A percentile compares a stretch with the other conserved stretches of the same genome.
Evolutionary conservation across 2,113 vertebrate species (phyloP).

Genomic region (Brevimyrus niger): DNA sequence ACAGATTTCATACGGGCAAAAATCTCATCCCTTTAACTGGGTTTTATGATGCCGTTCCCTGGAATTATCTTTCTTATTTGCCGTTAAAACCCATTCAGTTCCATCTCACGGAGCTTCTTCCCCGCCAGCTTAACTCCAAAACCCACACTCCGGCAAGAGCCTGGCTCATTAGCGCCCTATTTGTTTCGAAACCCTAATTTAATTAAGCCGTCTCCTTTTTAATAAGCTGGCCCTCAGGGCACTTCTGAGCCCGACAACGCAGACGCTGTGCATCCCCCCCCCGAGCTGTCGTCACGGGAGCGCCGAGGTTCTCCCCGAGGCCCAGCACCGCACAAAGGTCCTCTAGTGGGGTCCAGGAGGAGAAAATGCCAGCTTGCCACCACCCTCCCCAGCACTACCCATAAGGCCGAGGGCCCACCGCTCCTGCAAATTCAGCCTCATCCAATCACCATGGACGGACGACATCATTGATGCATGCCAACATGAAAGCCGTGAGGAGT

Average conservation of each 20-base stretch:
- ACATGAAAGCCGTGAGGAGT: neutral
- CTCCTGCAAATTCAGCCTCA: neutral
- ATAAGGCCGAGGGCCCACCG: neutral
- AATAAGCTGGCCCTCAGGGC: slow-evolving; percentile 11
- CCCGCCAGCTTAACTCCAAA: neutral
- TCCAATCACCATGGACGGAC: neutral
- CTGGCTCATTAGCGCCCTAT: slow-evolving; percentile 13
- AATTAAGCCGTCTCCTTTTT: slow-evolving; percentile 16
- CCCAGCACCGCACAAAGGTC: neutral
- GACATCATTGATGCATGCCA: neutral
- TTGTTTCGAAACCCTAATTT: slow-evolving; percentile 21
- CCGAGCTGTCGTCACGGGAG: neutral
- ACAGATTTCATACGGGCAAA: neutral
- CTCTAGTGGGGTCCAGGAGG: neutral
- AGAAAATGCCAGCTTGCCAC: neutral
- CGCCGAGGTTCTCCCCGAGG: neutral
- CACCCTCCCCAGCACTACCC: neutral
- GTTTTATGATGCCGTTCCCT: neutral
- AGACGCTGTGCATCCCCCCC: neutral
- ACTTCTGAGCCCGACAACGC: neutral
- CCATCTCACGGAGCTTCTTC: neutral
- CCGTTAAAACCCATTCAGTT: neutral
- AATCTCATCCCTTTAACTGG: neutral
- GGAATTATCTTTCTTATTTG: neutral
- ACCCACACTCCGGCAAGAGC: neutral